phyloP scores from a whole-genome alignment of 2,888 invertebrate species.

The Drosophila barbarae region DNA sequence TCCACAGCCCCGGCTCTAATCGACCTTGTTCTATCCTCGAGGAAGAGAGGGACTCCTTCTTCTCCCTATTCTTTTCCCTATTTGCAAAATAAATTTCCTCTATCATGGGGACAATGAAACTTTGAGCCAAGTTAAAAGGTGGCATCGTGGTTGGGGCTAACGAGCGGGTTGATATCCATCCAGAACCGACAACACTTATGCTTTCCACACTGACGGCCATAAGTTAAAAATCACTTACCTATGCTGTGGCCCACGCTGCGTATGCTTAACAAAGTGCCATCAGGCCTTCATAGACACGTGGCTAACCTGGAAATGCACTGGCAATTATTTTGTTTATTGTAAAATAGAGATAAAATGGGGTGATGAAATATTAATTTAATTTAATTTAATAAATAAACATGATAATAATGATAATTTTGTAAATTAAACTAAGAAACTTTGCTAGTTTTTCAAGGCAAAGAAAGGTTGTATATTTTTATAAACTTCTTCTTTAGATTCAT shows the following conservation, averaged over 20 bases:
- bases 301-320: slow-evolving; percentile 6
- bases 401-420: too few relatives aligned
- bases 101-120: slow-evolving; percentile 29
- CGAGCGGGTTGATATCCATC: slow-evolving; percentile 7
- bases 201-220: slow-evolving; percentile 40
- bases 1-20: slow-evolving; percentile 36
- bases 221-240: slow-evolving; percentile 61
- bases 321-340: neutral
- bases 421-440: too few relatives aligned
- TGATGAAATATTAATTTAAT: neutral
- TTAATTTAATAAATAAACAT: too few relatives aligned
- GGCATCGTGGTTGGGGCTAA: neutral
- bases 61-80: neutral
- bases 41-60: too few relatives aligned
- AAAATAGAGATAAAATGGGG: neutral
- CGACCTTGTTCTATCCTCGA: slow-evolving; percentile 47
- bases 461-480: too few relatives aligned
- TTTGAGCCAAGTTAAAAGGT: slow-evolving; percentile 5
- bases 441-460: too few relatives aligned
- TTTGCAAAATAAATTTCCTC: slow-evolving; percentile 32
- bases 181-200: slow-evolving; percentile 11
- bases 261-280: slow-evolving; percentile 31
- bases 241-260: slow-evolving; percentile 27
- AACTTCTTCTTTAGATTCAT: too few relatives aligned
- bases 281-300: slow-evolving; percentile 10